A percentile compares a stretch with the other conserved stretches of the same genome.
Evolutionary conservation across 2,888 invertebrate species (phyloP).

Genomic region (Emesis castigata): DNA sequence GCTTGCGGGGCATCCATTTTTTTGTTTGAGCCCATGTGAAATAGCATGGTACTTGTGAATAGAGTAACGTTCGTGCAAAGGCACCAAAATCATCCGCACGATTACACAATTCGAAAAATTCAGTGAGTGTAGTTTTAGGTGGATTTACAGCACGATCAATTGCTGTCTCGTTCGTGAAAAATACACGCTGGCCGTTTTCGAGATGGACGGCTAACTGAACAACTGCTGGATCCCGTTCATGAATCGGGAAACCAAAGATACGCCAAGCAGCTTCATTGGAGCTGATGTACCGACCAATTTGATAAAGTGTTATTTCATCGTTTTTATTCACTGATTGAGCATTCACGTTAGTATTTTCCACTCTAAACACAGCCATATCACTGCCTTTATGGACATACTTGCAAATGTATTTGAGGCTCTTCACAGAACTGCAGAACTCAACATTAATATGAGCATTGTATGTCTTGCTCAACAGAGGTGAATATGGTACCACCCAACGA

Average conservation of each 20-base stretch:
- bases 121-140: conserved; percentile 68
- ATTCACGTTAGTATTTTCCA: neutral
- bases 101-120: conserved; percentile 60
- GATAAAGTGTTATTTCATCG: conserved; percentile 39
- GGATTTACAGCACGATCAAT: conserved; percentile 61
- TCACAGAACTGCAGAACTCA: neutral
- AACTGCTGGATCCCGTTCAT: conserved; percentile 53
- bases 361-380: conserved; percentile 46
- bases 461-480: conserved; percentile 44
- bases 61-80: conserved; percentile 39
- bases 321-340: conserved; percentile 14
- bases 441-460: conserved; percentile 43
- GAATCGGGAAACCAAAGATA: conserved; percentile 46
- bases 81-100: conserved; percentile 47
- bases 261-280: conserved; percentile 48
- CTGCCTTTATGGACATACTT: conserved; percentile 76
- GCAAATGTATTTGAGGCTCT: neutral
- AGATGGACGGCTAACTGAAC: conserved; percentile 48
- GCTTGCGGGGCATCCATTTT: conserved; percentile 55
- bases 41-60: conserved; percentile 45
- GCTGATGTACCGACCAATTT: conserved; percentile 42
- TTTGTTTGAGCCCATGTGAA: conserved; percentile 50
- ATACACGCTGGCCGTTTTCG: conserved; percentile 47
- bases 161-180: conserved; percentile 58
- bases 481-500: conserved; percentile 60